These are phyloP conservation scores for Cosmia pyralina DNA, from an alignment of 2,888 invertebrate genomes.

Conservation along the genomic window DNA sequence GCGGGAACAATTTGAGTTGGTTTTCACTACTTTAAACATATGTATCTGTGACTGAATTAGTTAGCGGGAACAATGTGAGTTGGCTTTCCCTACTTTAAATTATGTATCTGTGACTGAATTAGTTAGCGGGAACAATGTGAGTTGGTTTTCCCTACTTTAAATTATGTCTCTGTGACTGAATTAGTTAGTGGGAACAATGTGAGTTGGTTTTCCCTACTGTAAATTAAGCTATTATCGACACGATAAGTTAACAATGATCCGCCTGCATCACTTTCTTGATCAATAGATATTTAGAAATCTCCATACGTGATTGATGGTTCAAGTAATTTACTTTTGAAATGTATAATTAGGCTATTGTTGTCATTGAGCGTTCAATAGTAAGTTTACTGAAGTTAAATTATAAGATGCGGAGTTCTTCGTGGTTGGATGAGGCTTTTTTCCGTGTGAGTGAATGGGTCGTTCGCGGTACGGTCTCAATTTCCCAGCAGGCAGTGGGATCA, in stretches of 20 bases:
- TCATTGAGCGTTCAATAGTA: conserved; percentile 72
- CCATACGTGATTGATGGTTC: conserved; percentile 79
- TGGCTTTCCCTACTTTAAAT: no score
- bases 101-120: conserved; percentile 20
- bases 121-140: conserved; percentile 62
- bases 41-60: conserved; percentile 28
- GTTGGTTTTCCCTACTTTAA: conserved; percentile 20
- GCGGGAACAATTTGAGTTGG: conserved; percentile 63
- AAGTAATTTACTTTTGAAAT: conserved; percentile 78
- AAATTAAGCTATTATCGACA: conserved; percentile 53
- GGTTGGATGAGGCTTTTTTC: conserved; percentile 75
- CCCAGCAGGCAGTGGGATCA: conserved; percentile 73
- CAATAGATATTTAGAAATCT: conserved; percentile 63
- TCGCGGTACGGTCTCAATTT: conserved; percentile 76
- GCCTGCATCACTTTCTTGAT: conserved; percentile 41
- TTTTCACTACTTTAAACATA: no score
- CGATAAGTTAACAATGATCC: conserved; percentile 43
- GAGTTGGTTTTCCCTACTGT: conserved; percentile 60
- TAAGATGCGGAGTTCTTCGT: conserved; percentile 62
- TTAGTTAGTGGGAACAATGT: conserved; percentile 58
- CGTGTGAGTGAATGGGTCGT: conserved; percentile 71
- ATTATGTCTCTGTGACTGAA: conserved; percentile 1
- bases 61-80: conserved; percentile 63
- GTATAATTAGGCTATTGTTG: conserved; percentile 86
- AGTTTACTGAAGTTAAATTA: conserved; percentile 75